Conservation (phyloP, 2,113 vertebrate species). For the Planiliza haematocheilus region DNA sequence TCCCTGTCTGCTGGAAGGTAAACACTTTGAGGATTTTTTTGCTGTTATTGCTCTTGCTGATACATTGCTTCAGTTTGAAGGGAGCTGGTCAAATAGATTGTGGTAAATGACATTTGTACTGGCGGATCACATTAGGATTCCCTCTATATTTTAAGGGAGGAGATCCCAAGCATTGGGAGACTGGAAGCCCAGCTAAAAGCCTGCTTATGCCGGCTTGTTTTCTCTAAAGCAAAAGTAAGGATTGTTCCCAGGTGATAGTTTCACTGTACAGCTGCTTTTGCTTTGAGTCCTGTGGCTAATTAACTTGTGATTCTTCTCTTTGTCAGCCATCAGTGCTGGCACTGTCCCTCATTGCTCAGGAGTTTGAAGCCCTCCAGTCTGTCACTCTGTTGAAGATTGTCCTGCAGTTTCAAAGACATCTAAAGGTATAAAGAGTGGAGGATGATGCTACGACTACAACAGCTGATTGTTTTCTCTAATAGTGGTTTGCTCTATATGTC, state of each 20-base stretch:
- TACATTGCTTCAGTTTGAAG: constrained; percentile 33
- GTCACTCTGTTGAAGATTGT: constrained; percentile 88
- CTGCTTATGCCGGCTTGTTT: constrained; percentile 93
- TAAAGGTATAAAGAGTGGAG: constrained; percentile 84
- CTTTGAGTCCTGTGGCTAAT: background rate
- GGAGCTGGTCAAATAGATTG: constrained; percentile 44
- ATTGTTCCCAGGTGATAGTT: constrained; percentile 38
- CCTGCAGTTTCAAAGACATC: constrained; percentile 90
- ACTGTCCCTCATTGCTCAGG: constrained; percentile 93
- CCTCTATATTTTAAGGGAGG: constrained; percentile 86
- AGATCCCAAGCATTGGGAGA: constrained; percentile 91
- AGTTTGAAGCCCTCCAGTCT: constrained; percentile 90
- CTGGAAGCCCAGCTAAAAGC: constrained; percentile 98
- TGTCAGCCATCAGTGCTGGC: constrained; percentile 94
- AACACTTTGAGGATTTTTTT: constrained; percentile 41
- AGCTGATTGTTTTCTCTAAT: background rate
- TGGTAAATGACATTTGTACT: constrained; percentile 50
- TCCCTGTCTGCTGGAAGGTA: constrained; percentile 90
- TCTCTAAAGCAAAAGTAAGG: constrained; percentile 98
- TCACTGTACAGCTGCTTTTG: constrained; percentile 40
- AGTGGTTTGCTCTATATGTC: background rate
- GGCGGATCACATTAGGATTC: constrained; percentile 63
- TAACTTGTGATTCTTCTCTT: constrained; percentile 1
- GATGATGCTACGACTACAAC: background rate
- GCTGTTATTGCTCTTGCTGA: background rate